Base-by-base conservation (phyloP, 2,888 invertebrate genomes). In the Rhingia rostrata region DNA sequence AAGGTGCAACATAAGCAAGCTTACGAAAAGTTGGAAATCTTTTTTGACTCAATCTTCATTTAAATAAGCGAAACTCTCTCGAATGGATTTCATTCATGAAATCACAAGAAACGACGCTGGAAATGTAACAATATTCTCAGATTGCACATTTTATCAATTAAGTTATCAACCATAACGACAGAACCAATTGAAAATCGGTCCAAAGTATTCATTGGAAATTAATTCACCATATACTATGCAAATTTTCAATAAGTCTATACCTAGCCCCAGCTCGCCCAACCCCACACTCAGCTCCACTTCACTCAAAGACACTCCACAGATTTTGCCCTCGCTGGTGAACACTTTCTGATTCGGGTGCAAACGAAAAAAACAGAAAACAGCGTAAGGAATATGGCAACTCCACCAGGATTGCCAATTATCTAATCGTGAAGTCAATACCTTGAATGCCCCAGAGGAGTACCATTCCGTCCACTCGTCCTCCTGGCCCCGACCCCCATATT, bases 341-440 rank as follows among this genome's bases (percentile, higher is more conserved):
- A 39, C 69, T 77, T 66, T 45, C 43, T 60, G 54, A 60, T 82
- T 72, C 56, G 47, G 54, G 56, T n/a, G 35, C 30, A 49, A 43
- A 22, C 14, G 64, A n/a, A 41, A 3, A 22, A 49, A 56, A 6
- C 10, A 41, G 10, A 64, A 73, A 72, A 22, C 22, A 72, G 35
- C 51, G 51, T 58, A 64, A 77, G 66, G 69, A 75, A 81, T 75
- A 81, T 75, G 81, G 53, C 54, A 74, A 49, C 78, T 78, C 72
- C 61, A 61, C 77, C 47, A 78, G 82, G 78, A 78, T 82, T 82
- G 82, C 66, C 77, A 82, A 82, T 82, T 82, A 82, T 72, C 78
- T 82, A 82, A 82, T 78, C 77, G 66, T 77, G 77, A 78, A 72
- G 82, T 82, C 82, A 82, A 77, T 82, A 78, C 70, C 81, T 82